These are phyloP conservation scores for Brienomyrus brachyistius DNA, from an alignment of 2,113 vertebrate species.

Conservation along the genomic window DNA sequence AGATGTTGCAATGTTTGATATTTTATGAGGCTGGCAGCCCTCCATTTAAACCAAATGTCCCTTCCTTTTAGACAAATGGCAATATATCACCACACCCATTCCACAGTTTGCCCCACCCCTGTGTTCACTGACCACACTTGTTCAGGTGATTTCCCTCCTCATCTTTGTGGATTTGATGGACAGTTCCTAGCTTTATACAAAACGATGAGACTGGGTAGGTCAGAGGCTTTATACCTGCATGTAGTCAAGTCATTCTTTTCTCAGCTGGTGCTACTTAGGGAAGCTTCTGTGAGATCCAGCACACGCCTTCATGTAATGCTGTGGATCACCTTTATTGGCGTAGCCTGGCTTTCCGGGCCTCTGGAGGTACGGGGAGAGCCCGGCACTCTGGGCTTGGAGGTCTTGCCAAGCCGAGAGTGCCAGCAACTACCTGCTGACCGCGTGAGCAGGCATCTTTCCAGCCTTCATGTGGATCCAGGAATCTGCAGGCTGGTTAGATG, in stretches of 20 bases:
- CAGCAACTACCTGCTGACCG: slow-evolving; percentile 49
- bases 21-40: background rate
- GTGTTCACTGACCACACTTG: background rate
- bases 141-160: background rate
- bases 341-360: background rate
- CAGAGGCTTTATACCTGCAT: background rate
- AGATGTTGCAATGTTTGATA: background rate
- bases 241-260: background rate
- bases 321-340: background rate
- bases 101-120: background rate
- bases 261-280: background rate
- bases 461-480: slow-evolving; percentile 89
- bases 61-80: background rate
- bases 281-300: background rate
- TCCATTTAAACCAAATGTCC: background rate
- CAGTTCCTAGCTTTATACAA: background rate
- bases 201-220: background rate
- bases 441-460: slow-evolving; percentile 93
- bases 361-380: background rate
- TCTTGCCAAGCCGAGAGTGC: background rate
- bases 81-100: background rate
- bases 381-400: background rate
- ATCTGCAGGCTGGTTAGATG: slow-evolving; percentile 99
- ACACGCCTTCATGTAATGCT: background rate
- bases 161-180: background rate